phyloP scores from a whole-genome alignment of 2,797 vertebrate genomes.

The Chelon auratus region DNA sequence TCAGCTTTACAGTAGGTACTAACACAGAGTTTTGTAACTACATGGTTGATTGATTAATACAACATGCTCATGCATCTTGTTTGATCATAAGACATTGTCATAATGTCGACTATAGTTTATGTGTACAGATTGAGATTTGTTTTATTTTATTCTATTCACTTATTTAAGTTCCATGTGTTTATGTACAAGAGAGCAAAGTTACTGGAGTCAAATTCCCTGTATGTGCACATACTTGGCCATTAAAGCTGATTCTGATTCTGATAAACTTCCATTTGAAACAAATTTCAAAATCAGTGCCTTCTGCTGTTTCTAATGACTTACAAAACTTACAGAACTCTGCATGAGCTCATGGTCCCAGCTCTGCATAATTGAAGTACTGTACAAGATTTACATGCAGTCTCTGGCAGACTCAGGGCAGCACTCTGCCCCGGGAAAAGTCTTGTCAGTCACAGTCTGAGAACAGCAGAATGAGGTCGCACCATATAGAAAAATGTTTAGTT shows the following conservation, averaged over 20 bases:
- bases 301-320: constrained; percentile 20
- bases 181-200: no score
- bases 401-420: constrained; percentile 41
- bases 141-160: no score
- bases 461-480: constrained; percentile 56
- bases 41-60: constrained; percentile 7
- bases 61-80: constrained; percentile 10
- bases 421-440: constrained; percentile 62
- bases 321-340: constrained; percentile 10
- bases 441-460: constrained; percentile 65
- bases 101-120: neutral
- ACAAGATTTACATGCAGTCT: constrained; percentile 46
- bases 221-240: no score
- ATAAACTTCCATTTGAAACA: constrained; percentile 10
- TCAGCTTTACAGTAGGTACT: constrained; percentile 1
- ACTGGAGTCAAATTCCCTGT: no score
- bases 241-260: no score
- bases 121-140: no score
- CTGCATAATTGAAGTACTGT: constrained; percentile 39
- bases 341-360: constrained; percentile 10
- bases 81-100: constrained; percentile 35
- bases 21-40: neutral
- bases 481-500: constrained; percentile 53
- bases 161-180: no score
- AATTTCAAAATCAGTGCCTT: constrained; percentile 15